Percentiles rank a stretch among this genome's conserved stretches.
phyloP scores from a whole-genome alignment of 1,140 invertebrate genomes.

The Heliconius congener region DNA sequence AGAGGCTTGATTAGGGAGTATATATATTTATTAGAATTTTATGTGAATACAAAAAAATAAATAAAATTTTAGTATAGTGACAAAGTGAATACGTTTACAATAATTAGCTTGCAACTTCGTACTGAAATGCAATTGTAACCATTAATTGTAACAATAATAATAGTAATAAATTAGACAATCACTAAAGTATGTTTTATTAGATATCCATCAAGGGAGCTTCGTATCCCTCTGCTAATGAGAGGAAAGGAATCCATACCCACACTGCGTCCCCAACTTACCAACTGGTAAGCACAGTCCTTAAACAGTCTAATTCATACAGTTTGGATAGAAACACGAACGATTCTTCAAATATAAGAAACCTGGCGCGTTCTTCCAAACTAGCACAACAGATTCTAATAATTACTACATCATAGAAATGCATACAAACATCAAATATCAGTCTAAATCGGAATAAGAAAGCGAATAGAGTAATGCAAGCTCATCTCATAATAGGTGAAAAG shows the following conservation, averaged over 20 bases:
- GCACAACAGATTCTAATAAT: constrained; percentile 35
- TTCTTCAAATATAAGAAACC: constrained; percentile 7
- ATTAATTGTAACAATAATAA: constrained; percentile 27
- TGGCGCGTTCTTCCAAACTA: constrained; percentile 31
- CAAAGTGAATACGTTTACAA: constrained; percentile 37
- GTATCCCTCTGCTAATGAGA: constrained; percentile 76
- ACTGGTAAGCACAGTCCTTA: constrained; percentile 41
- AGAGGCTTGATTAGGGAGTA: constrained; percentile 26
- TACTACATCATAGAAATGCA: constrained; percentile 17
- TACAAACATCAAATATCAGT: constrained; percentile 29
- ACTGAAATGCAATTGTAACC: constrained; percentile 38
- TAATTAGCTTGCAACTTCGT: constrained; percentile 39
- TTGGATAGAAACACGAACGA: constrained; percentile 22
- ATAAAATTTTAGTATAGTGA: constrained; percentile 48
- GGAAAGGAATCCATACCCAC: constrained; percentile 69
- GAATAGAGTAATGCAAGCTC: constrained; percentile 26
- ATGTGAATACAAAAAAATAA: constrained; percentile 69
- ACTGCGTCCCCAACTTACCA: constrained; percentile 39
- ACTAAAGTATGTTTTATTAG: constrained; percentile 35
- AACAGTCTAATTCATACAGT: constrained; percentile 27
- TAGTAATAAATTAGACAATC: constrained; percentile 25
- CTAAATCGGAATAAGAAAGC: constrained; percentile 26
- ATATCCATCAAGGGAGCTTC: constrained; percentile 58
- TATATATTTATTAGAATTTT: constrained; percentile 64
- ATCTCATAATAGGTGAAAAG: constrained; percentile 33